These are phyloP conservation scores for Proisotoma minuta DNA, from an alignment of 2,888 invertebrate genomes.

Conservation along the genomic window DNA sequence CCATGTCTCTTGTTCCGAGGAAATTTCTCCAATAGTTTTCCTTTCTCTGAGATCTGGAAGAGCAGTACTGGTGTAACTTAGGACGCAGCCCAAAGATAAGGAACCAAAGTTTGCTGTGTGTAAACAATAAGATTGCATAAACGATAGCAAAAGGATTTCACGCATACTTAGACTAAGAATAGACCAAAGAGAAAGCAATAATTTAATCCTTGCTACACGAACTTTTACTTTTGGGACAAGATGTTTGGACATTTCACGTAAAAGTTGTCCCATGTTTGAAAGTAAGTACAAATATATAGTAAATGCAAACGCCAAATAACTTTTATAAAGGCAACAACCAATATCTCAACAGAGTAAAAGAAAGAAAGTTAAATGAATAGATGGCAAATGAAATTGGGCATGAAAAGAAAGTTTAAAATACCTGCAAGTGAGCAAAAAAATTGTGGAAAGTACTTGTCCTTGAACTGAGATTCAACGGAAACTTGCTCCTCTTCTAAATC, in stretches of 20 bases:
- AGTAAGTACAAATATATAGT: too few species aligned
- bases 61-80: conserved; percentile 43
- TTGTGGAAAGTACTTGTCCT: conserved; percentile 32
- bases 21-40: conserved; percentile 34
- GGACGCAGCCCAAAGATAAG: conserved; percentile 35
- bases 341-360: neutral
- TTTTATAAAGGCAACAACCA: too few species aligned
- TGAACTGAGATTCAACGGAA: conserved; percentile 15
- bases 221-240: too few species aligned
- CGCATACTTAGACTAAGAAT: too few species aligned
- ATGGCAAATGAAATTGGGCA: neutral
- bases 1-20: conserved; percentile 38
- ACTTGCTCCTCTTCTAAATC: neutral
- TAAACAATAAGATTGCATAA: too few species aligned
- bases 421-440: conserved; percentile 45
- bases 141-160: too few species aligned
- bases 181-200: too few species aligned
- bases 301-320: too few species aligned
- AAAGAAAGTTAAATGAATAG: neutral
- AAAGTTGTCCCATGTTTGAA: too few species aligned
- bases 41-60: conserved; percentile 40
- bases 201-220: too few species aligned
- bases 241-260: too few species aligned
- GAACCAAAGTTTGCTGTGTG: conserved; percentile 43
- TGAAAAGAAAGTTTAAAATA: conserved; percentile 17